Percentiles rank a stretch among this genome's conserved stretches.
These are phyloP conservation scores for Protula sp. DNA, from an alignment of 2,888 invertebrate genomes.

Conservation along the genomic window DNA sequence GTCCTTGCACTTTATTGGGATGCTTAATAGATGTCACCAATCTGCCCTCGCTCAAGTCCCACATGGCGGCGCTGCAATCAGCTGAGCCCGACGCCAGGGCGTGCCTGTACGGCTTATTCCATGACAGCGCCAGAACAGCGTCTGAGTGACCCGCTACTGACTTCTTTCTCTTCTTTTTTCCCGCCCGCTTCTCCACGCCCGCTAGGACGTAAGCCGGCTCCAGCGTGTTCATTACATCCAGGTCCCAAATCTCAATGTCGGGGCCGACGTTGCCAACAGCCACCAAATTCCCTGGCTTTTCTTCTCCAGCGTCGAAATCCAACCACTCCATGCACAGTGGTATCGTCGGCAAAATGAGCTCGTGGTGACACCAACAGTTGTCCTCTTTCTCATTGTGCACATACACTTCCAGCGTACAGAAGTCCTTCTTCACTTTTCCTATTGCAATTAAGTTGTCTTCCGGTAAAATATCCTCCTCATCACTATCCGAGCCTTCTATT, in stretches of 20 bases:
- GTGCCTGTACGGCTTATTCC: slow-evolving; percentile 72
- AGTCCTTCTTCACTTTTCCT: slow-evolving; percentile 81
- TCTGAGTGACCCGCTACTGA: slow-evolving; percentile 69
- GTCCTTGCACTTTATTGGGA: slow-evolving; percentile 64
- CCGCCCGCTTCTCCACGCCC: slow-evolving; percentile 67
- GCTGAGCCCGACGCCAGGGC: slow-evolving; percentile 89
- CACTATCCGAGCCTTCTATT: slow-evolving; percentile 58
- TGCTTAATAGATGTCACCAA: slow-evolving; percentile 73
- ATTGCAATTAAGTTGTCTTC: slow-evolving; percentile 83
- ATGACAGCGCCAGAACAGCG: slow-evolving; percentile 84
- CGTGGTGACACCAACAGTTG: slow-evolving; percentile 90
- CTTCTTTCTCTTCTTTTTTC: slow-evolving; percentile 56
- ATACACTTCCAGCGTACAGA: slow-evolving; percentile 81
- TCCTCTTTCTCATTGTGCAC: slow-evolving; percentile 86
- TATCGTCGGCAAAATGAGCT: slow-evolving; percentile 80
- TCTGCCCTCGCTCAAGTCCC: slow-evolving; percentile 81
- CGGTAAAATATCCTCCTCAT: slow-evolving; percentile 79
- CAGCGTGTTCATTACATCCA: slow-evolving; percentile 85
- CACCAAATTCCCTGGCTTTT: slow-evolving; percentile 69
- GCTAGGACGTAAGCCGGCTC: slow-evolving; percentile 77
- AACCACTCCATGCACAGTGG: slow-evolving; percentile 91
- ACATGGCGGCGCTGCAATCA: slow-evolving; percentile 77
- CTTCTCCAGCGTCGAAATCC: slow-evolving; percentile 73
- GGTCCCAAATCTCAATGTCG: slow-evolving; percentile 92
- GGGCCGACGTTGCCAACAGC: slow-evolving; percentile 91